Evolutionary conservation across 2,888 invertebrate genomes (phyloP).

Genomic region (Lydus trimaculatus): DNA sequence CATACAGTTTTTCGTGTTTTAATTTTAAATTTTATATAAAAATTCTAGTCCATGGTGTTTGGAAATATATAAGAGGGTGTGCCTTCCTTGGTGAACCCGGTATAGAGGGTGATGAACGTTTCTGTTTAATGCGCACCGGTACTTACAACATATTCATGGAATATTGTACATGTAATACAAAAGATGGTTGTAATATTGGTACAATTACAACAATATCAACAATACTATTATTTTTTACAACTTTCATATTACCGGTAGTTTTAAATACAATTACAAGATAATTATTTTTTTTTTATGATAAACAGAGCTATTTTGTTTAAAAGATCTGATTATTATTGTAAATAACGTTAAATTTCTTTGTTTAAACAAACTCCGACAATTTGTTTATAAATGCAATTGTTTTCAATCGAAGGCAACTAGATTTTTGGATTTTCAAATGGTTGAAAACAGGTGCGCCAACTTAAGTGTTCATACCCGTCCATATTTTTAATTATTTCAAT

Average conservation of each 20-base stretch:
- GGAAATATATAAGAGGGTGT: conserved; percentile 88
- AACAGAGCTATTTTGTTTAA: neutral
- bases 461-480: neutral
- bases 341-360: neutral
- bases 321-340: neutral
- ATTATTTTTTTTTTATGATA: neutral
- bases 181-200: conserved; percentile 87
- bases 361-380: neutral
- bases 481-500: neutral
- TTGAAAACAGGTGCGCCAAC: neutral
- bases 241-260: conserved; percentile 6
- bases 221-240: conserved; percentile 25
- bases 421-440: neutral
- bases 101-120: conserved; percentile 87
- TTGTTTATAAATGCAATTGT: neutral
- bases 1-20: no score
- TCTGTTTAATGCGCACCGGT: conserved; percentile 89
- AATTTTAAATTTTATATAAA: no score
- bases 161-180: conserved; percentile 91
- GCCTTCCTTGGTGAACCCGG: conserved; percentile 92
- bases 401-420: neutral
- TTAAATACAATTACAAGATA: conserved; percentile 12
- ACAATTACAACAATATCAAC: conserved; percentile 17
- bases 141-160: conserved; percentile 94
- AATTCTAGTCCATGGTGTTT: conserved; percentile 75